Evolutionary conservation across 1,140 invertebrate species (phyloP).

Genomic region (Nasonia giraulti): DNA sequence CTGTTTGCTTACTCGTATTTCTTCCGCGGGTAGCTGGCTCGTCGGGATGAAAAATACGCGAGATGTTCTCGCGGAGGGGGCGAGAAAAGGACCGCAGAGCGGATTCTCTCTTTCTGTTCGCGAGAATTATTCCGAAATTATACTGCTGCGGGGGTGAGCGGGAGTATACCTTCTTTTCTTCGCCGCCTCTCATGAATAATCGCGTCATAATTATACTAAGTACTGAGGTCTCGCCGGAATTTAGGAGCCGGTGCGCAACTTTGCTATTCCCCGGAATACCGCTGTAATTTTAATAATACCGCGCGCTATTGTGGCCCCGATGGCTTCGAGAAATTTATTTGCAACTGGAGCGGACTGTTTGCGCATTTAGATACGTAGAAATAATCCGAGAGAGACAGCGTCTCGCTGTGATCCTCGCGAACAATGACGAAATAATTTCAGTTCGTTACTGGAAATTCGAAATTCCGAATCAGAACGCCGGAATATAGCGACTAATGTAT

Average conservation of each 20-base stretch:
- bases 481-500: too few relatives aligned
- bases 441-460: too few relatives aligned
- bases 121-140: conserved; percentile 50
- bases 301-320: not conserved
- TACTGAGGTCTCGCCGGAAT: conserved; percentile 33
- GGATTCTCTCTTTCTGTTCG: not conserved
- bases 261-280: conserved; percentile 19
- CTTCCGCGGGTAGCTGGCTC: too few relatives aligned
- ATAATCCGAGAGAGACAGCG: too few relatives aligned
- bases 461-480: too few relatives aligned
- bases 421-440: too few relatives aligned
- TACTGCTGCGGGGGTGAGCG: not conserved
- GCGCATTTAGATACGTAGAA: not conserved
- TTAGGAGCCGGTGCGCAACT: conserved; percentile 32
- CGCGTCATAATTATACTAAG: conserved; percentile 50
- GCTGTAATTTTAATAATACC: conserved; percentile 22
- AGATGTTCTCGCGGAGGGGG: not conserved
- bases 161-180: conserved; percentile 3
- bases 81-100: too few relatives aligned
- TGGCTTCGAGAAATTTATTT: not conserved
- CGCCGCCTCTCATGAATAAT: conserved; percentile 43
- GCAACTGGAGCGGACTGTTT: not conserved
- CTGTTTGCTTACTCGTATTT: not conserved
- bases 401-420: too few relatives aligned
- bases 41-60: not conserved